Conservation (phyloP, 2,888 invertebrate species). For the Drosophila tripunctata region DNA sequence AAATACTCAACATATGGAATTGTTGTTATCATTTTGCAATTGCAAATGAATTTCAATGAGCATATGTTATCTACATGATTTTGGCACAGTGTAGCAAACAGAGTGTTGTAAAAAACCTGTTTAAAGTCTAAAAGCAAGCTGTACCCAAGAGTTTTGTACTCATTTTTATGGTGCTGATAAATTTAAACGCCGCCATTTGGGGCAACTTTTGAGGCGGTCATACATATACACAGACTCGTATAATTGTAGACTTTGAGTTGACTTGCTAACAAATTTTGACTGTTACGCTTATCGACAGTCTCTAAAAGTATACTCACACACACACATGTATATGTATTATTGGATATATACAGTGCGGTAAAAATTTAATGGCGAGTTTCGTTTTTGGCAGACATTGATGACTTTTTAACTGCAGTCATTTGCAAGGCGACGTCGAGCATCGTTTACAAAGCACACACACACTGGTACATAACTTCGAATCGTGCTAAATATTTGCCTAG, state of each 20-base stretch:
- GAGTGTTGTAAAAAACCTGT: background rate
- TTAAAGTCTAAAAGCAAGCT: background rate
- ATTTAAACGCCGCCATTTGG: constrained; percentile 46
- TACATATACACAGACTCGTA: constrained; percentile 28
- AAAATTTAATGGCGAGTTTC: constrained; percentile 69
- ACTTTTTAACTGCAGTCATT: constrained; percentile 83
- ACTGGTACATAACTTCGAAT: background rate
- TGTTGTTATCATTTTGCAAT: constrained; percentile 48
- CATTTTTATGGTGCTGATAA: constrained; percentile 58
- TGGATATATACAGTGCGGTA: constrained; percentile 62
- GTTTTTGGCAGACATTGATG: constrained; percentile 82
- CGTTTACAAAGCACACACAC: constrained; percentile 41
- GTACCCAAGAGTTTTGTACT: background rate
- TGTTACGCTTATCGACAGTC: constrained; percentile 41
- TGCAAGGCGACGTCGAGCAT: constrained; percentile 59
- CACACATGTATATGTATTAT: too few species aligned
- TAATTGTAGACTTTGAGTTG: constrained; percentile 47
- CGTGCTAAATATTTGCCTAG: constrained; percentile 48
- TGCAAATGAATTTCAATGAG: constrained; percentile 55
- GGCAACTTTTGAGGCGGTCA: constrained; percentile 29
- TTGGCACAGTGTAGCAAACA: too few species aligned
- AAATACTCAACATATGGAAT: constrained; percentile 1
- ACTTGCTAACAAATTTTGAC: constrained; percentile 14
- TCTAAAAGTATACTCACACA: constrained; percentile 7
- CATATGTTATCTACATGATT: constrained; percentile 8